Base-by-base conservation (phyloP, 1,140 invertebrate genomes). In the Gryon sp. region DNA sequence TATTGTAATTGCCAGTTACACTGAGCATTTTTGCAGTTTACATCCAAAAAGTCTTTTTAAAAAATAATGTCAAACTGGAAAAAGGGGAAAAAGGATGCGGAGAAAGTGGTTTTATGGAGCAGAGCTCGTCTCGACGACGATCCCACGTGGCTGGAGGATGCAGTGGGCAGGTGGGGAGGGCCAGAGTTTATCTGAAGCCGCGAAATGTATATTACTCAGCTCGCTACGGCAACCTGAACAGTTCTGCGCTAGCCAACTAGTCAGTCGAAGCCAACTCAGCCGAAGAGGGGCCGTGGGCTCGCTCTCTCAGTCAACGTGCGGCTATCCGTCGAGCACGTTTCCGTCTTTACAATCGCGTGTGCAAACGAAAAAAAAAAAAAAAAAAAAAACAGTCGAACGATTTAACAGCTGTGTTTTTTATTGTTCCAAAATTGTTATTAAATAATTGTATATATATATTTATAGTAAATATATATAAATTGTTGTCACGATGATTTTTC, bases 401-500 rank as follows among this genome's bases (percentile, higher is more conserved):
- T n/a, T n/a, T n/a, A n/a, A n/a, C n/a, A n/a, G n/a, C n/a, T n/a
- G n/a, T n/a, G n/a, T n/a, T n/a, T n/a, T n/a, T n/a, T n/a, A n/a
- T n/a, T n/a, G n/a, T n/a, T n/a, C n/a, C n/a, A n/a, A n/a, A n/a
- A n/a, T n/a, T n/a, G n/a, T n/a, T n/a, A n/a, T n/a, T n/a, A n/a
- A n/a, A n/a, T n/a, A n/a, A n/a, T n/a, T n/a, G n/a, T n/a, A n/a
- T n/a, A n/a, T n/a, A n/a, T n/a, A n/a, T n/a, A n/a, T n/a, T n/a
- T n/a, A n/a, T n/a, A n/a, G n/a, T n/a, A n/a, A n/a, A n/a, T n/a
- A n/a, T n/a, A n/a, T n/a, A n/a, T n/a, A n/a, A n/a, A n/a, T n/a
- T n/a, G n/a, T n/a, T n/a, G n/a, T n/a, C 34, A 32, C 4, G 8
- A 85, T 84, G 84, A 80, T 86, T 59, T 76, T 79, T 2, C 45